Evolutionary conservation across 2,888 invertebrate genomes (phyloP).

Genomic region (Polylopha cassiicola): DNA sequence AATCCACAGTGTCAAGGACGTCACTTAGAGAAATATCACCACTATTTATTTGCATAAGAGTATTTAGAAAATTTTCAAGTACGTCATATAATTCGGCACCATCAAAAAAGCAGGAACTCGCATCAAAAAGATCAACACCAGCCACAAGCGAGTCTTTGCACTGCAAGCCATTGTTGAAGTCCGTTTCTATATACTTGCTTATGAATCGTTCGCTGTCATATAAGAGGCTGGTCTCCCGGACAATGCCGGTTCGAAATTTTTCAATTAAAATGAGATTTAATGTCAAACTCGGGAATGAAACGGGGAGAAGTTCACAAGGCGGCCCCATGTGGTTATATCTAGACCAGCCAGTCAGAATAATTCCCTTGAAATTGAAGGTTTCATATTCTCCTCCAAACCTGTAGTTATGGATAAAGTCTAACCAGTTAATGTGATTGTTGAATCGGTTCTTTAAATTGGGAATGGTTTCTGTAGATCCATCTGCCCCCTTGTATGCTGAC

Average conservation of each 20-base stretch:
- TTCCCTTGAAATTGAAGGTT: conserved; percentile 73
- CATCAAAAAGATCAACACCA: no score
- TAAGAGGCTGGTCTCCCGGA: conserved; percentile 19
- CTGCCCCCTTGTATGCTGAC: conserved; percentile 90
- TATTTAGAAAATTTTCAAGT: conserved; percentile 28
- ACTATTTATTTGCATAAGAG: no score
- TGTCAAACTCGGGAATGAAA: conserved; percentile 79
- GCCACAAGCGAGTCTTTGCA: not conserved
- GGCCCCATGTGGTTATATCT: conserved; percentile 82
- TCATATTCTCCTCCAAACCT: conserved; percentile 47
- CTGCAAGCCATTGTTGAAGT: not conserved
- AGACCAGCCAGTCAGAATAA: conserved; percentile 85
- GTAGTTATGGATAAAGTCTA: conserved; percentile 75
- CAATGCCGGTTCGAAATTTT: conserved; percentile 40
- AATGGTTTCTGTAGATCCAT: conserved; percentile 67
- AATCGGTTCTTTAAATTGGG: conserved; percentile 80
- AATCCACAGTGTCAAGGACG: not conserved
- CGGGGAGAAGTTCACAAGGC: conserved; percentile 80
- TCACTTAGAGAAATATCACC: no score
- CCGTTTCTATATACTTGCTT: not conserved
- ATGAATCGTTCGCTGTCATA: not conserved
- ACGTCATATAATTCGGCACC: conserved; percentile 30
- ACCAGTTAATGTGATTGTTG: conserved; percentile 84
- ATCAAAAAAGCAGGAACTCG: conserved; percentile 37
- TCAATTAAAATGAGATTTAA: conserved; percentile 73